Base-by-base conservation (phyloP, 1,140 invertebrate species). In the Sitophilus oryzae region DNA sequence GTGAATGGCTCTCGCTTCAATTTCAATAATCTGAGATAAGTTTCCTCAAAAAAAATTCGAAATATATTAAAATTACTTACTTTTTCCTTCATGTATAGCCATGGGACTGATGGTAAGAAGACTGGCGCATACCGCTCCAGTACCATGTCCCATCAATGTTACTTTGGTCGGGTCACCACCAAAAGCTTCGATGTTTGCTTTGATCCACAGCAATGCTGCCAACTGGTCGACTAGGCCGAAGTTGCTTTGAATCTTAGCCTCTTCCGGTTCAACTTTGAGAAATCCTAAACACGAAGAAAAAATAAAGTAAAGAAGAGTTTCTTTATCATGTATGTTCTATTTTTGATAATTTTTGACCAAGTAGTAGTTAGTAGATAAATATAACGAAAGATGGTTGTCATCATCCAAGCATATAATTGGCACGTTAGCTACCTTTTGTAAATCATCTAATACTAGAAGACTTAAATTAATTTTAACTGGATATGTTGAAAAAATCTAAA, bases 71-170 rank as follows among this genome's bases (percentile, higher is more conserved):
- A 42, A 42, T 15, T 44, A 43, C 55, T 57, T 50, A 66, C 65
- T 45, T 56, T 66, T 50, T 34, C 62, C 61, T 35, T 61, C 63
- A 11, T 61, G 51, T 11, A 56, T 20, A 11, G 68, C 59, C 63
- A 91, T 84, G 0, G 90, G 91, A 40, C 91, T 93, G 14, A 93
- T 78, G 76, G 92, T 86, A 34, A 96, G 76, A 52, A 92, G 83
- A 74, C 91, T 94, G 45, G 92, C 87, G 66, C 91, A 92, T 22
- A 90, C 90, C 0, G 93, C 93, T 0, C 95, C 95, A 1, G 91
- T 94, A 38, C 90, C 92, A 67, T 97, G 93, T 0, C 94, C 94
- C 74, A 97, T 85, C 11, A 98, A 68, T 0, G 95, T 98, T 1
- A 98, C 87, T 0, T 76, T 79, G 20, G 74, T 75, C 0, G 85